These are phyloP conservation scores for Plestiodon gilberti DNA, from an alignment of 2,113 vertebrate genomes.

Conservation along the genomic window DNA sequence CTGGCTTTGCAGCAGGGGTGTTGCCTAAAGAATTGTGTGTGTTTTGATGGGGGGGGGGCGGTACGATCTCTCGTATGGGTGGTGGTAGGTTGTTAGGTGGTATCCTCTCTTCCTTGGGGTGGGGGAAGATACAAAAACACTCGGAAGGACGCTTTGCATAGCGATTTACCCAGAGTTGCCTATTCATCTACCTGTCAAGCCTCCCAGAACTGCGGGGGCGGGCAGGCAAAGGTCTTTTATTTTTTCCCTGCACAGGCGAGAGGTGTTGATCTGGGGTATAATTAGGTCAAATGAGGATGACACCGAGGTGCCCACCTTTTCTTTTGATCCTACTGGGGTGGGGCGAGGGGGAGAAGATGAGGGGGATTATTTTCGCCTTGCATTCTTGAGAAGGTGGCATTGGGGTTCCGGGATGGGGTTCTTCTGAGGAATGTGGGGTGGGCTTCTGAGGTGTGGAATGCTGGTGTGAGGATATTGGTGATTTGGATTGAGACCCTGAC, in stretches of 20 bases:
- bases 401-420: neutral
- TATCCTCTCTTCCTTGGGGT: neutral
- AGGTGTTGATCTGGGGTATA: neutral
- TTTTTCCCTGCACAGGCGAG: too few species aligned
- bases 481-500: neutral
- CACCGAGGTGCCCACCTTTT: neutral
- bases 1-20: conserved; percentile 21
- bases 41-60: neutral
- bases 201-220: neutral
- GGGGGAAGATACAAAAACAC: neutral
- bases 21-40: neutral
- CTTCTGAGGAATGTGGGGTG: neutral
- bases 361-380: neutral
- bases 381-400: neutral
- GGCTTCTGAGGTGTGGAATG: neutral
- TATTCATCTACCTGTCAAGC: neutral
- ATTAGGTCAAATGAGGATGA: conserved; percentile 6
- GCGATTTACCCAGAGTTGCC: neutral
- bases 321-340: neutral
- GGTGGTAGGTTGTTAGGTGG: neutral
- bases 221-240: neutral
- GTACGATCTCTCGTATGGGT: neutral
- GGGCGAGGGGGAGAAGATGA: neutral
- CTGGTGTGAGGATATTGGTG: neutral
- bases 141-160: neutral